Percentiles rank a stretch among this genome's conserved stretches.
Conservation (phyloP, 2,113 vertebrate species). For the Deroptyus accipitrinus region DNA sequence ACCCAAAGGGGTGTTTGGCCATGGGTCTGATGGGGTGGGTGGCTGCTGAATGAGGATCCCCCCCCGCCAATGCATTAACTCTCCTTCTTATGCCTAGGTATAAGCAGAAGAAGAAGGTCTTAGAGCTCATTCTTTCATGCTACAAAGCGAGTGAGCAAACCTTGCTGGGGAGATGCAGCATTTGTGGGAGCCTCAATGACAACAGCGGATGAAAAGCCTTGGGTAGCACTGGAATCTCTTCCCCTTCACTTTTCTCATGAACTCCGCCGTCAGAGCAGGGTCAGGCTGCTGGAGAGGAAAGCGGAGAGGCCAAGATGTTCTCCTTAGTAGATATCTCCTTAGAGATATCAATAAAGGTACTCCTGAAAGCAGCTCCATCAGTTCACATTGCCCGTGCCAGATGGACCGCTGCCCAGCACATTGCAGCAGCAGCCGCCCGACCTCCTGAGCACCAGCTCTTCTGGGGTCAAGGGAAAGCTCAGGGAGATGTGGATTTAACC, state of each 20-base stretch:
- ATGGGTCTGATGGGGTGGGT: not conserved
- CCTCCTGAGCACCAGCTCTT: slow-evolving; percentile 14
- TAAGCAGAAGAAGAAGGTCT: not conserved
- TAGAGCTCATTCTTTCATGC: not conserved
- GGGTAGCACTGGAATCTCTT: not conserved
- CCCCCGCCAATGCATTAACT: not conserved
- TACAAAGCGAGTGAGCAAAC: not conserved
- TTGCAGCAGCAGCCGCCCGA: not conserved
- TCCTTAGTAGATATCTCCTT: not conserved
- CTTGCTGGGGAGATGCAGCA: not conserved
- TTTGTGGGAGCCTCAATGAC: not conserved
- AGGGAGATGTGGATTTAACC: slow-evolving; percentile 42
- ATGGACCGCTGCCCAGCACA: slow-evolving; percentile 47
- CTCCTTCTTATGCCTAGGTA: not conserved
- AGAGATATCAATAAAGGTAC: slow-evolving; percentile 58
- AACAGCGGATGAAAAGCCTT: not conserved
- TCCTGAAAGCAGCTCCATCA: not conserved
- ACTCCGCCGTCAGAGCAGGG: not conserved
- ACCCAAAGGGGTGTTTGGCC: not conserved
- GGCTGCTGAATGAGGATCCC: not conserved
- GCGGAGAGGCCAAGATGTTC: not conserved
- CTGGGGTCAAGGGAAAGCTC: slow-evolving; percentile 12
- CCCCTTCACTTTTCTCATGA: not conserved
- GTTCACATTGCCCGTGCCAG: slow-evolving; percentile 51
- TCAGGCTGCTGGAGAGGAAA: not conserved